phyloP scores from a whole-genome alignment of 2,113 vertebrate species.

The Prunella himalayana region DNA sequence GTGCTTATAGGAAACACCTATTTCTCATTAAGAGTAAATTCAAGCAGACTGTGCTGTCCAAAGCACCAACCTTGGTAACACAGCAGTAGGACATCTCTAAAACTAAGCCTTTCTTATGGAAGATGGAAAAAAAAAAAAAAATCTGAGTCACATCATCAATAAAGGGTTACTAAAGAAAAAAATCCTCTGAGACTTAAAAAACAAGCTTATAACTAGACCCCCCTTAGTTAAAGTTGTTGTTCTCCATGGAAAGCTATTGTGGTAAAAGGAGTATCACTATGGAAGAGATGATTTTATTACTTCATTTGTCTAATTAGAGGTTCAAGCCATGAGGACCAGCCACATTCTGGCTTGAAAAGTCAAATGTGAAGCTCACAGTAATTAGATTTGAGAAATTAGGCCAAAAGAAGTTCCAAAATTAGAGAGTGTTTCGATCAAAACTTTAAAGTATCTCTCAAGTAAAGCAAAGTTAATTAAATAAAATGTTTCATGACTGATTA shows the following conservation, averaged over 20 bases:
- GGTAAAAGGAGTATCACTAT: neutral
- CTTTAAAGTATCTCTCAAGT: neutral
- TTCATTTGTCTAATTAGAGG: neutral
- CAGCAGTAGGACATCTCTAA: neutral
- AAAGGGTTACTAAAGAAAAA: neutral
- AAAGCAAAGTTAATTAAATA: slow-evolving; percentile 7
- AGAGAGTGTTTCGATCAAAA: neutral
- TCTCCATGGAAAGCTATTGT: neutral
- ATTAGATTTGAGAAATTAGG: neutral
- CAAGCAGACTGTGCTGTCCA: neutral
- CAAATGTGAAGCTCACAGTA: neutral
- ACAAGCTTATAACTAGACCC: neutral
- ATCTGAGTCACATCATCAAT: neutral
- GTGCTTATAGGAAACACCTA: neutral
- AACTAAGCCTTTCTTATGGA: neutral
- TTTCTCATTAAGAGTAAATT: neutral
- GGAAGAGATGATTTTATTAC: neutral
- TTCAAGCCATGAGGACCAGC: neutral
- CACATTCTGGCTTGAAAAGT: neutral
- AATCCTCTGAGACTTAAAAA: neutral
- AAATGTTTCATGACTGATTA: slow-evolving; percentile 9
- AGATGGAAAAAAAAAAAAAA: neutral
- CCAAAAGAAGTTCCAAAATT: neutral
- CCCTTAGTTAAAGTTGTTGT: neutral
- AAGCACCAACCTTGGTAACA: neutral